Base-by-base conservation (phyloP, 2,797 vertebrate genomes). In the Rousettus madagascariensis region DNA sequence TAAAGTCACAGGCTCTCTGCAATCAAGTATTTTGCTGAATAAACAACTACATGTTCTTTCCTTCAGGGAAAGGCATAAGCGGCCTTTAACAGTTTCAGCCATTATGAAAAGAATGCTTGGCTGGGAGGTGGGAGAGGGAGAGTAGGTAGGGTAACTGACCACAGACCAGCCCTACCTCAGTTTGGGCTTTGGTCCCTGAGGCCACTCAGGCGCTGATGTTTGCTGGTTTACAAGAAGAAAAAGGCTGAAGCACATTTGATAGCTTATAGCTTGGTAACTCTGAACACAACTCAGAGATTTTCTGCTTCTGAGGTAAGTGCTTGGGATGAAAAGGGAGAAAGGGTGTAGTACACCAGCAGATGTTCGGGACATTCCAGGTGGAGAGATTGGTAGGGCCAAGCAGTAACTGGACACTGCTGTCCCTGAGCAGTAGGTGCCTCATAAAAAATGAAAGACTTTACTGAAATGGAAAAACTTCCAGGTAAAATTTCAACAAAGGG, bases 401-500 rank as follows among this genome's bases (percentile, higher is more conserved):
- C 24, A 61, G 84, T 82, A 90, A 95, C 0, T 46, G 80, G 77
- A 94, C 84, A 59, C 89, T 72, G n/a, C 75, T 85, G 10, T 66
- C 59, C 61, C 53, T 84, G 55, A 90, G 53, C 49, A 95, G 55
- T 49, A 75, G 43, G 22, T 66, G 33, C 85, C 85, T 97, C 94
- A 86, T 88, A 72, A 96, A 97, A 97, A 78, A 90, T 61, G n/a
- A 90, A 95, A 93, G 78, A 65, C 78, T 69, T 82, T 36, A 43
- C 93, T 86, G 80, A 96, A 95, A 97, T 88, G 75, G 71, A 57
- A 82, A 95, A 90, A 57, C 15, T 95, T 95, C 91, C 49, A 49
- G 90, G 87, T 93, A 97, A 89, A 95, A 63, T 89, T 94, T 95
- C 89, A 97, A 75, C 68, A 51, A 88, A 93, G 43, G 94, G 78